Evolutionary conservation across 1,140 invertebrate species (phyloP), one percentile per base, ranked within the genome.

Genomic region (Aphelenchoides avenae): DNA sequence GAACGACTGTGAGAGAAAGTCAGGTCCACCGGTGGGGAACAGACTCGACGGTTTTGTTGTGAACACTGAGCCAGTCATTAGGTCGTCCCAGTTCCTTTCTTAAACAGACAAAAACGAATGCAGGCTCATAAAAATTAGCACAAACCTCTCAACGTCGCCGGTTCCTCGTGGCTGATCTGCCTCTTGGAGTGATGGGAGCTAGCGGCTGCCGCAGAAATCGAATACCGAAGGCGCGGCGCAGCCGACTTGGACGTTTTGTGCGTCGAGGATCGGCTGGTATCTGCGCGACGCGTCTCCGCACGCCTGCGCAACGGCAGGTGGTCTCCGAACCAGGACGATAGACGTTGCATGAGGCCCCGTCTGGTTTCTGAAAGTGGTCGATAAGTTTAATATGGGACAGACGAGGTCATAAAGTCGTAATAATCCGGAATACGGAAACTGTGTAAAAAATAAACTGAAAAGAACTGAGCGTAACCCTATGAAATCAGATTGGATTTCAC

Each of bases 271-370:
- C 29, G 46, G 18, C 29, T 52, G 18, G 20, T 52, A 27, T 52
- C 37, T 18, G 31, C 30, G n/a, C 18, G 43, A 15, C 50, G 49
- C 5, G 29, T 39, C 24, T 36, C 26, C 5, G 29, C 44, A 9
- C 27, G 34, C 13, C 34, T 7, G 6, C 49, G 49, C 5, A 51
- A 39, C 46, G 52, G 49, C 9, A 55, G 49, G 9, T 51, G 52
- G 24, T 55, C 52, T 26, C 57, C 52, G 27, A 55, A 55, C 52
- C 52, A 55, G 36, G 15, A 54, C 20, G 52, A 52, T 4, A 55
- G 27, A 27, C 49, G 44, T 9, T 55, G 52, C 52, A 55, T 55
- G 15, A 55, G 42, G 26, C 34, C 34, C 24, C 5, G 26, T n/a
- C 34, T 13, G 29, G 29, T 15, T 30, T 46, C 5, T 46, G 15